Percentiles rank a stretch among this genome's conserved stretches.
Conservation (phyloP, 2,797 vertebrate genomes). For the Falco concolor region DNA sequence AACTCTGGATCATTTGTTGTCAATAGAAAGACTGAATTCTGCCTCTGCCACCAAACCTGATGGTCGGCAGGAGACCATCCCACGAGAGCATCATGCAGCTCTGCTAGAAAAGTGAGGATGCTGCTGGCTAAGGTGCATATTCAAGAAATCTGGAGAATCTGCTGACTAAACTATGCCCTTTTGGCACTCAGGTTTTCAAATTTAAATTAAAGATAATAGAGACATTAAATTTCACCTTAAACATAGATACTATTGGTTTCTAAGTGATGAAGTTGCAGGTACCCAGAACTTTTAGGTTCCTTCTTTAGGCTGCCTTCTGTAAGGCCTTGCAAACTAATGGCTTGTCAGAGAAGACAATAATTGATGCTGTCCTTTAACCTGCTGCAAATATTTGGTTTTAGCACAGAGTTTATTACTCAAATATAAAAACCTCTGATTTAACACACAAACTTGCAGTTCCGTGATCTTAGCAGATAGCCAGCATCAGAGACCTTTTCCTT, state of each 20-base stretch:
- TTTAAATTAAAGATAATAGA: not conserved
- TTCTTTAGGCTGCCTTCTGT: not conserved
- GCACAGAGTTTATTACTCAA: not conserved
- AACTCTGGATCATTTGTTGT: not conserved
- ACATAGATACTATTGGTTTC: not conserved
- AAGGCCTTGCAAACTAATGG: not conserved
- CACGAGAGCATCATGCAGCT: accelerated
- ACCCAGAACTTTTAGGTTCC: not conserved
- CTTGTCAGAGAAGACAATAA: not conserved
- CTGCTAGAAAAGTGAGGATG: not conserved
- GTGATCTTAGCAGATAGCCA: not conserved
- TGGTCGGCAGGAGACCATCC: not conserved
- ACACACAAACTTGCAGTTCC: not conserved
- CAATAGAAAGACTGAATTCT: not conserved
- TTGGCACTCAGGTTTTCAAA: not conserved
- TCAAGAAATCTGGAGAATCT: not conserved
- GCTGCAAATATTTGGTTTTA: not conserved
- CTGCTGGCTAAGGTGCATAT: not conserved
- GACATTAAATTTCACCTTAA: not conserved
- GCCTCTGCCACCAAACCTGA: not conserved
- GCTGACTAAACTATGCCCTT: not conserved
- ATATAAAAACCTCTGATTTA: not conserved
- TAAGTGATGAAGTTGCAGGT: not conserved
- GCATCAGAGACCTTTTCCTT: not conserved
- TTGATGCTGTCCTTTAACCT: not conserved